phyloP scores from a whole-genome alignment of 2,888 invertebrate genomes.

The Caenorhabditis sp. region DNA sequence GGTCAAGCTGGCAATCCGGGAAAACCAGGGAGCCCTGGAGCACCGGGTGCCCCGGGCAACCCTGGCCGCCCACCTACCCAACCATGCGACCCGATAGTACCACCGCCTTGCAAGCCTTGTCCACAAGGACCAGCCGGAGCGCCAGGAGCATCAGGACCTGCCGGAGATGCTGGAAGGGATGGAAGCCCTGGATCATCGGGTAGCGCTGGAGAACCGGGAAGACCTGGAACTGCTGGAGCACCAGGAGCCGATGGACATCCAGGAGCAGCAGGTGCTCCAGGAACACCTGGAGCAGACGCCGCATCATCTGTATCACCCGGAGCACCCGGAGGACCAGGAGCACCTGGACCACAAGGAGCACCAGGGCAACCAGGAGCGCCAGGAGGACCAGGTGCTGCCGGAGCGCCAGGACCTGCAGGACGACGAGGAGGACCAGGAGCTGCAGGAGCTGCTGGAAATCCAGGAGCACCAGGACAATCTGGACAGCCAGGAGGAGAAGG shows the following conservation, averaged over 20 bases:
- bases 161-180: slow-evolving; percentile 47
- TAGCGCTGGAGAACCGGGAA: slow-evolving; percentile 33
- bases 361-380: slow-evolving; percentile 49
- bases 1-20: slow-evolving; percentile 58
- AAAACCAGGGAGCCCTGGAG: slow-evolving; percentile 51
- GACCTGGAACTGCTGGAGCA: slow-evolving; percentile 43
- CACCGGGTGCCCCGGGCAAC: slow-evolving; percentile 53
- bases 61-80: slow-evolving; percentile 52
- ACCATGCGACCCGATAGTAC: slow-evolving; percentile 58
- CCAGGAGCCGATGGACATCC: slow-evolving; percentile 50
- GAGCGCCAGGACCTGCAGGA: slow-evolving; percentile 55
- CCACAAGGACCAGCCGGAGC: slow-evolving; percentile 57
- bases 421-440: slow-evolving; percentile 56
- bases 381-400: slow-evolving; percentile 51
- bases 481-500: slow-evolving; percentile 31
- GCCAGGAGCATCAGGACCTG: slow-evolving; percentile 50
- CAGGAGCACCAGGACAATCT: slow-evolving; percentile 47
- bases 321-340: slow-evolving; percentile 44
- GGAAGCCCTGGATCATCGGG: slow-evolving; percentile 47
- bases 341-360: slow-evolving; percentile 37
- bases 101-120: slow-evolving; percentile 57
- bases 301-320: slow-evolving; percentile 36
- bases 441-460: slow-evolving; percentile 53
- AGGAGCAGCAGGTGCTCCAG: slow-evolving; percentile 49
- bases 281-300: slow-evolving; percentile 36